Evolutionary conservation across 2,113 vertebrate genomes (phyloP).

Genomic region (Trematomus loennbergii): DNA sequence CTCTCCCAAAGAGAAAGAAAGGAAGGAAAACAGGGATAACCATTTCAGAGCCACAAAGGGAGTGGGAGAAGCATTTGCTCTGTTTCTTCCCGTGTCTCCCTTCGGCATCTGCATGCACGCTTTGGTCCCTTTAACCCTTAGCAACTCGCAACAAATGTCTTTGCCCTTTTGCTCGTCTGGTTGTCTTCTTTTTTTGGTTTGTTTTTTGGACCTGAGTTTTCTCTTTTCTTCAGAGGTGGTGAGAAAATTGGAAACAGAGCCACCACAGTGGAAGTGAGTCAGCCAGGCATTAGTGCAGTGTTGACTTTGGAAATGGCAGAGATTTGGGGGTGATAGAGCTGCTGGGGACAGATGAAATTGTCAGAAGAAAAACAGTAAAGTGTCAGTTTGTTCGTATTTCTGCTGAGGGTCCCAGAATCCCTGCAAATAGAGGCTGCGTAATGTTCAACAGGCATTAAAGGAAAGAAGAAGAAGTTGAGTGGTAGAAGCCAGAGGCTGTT

Average conservation of each 20-base stretch:
- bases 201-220: slow-evolving; percentile 68
- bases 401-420: slow-evolving; percentile 8
- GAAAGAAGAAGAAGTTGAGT: slow-evolving; percentile 19
- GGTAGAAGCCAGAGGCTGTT: slow-evolving; percentile 65
- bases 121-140: slow-evolving; percentile 54
- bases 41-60: slow-evolving; percentile 64
- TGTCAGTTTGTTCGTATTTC: slow-evolving; percentile 57
- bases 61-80: slow-evolving; percentile 39
- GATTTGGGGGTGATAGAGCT: slow-evolving; percentile 28
- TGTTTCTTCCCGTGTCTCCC: slow-evolving; percentile 11
- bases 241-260: slow-evolving; percentile 87
- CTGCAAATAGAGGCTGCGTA: slow-evolving; percentile 20
- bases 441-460: background rate
- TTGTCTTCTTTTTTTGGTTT: slow-evolving; percentile 49
- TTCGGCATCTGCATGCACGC: slow-evolving; percentile 9
- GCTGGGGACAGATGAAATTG: slow-evolving; percentile 35
- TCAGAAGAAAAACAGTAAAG: slow-evolving; percentile 37
- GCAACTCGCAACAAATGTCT: slow-evolving; percentile 23
- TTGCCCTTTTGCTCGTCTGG: slow-evolving; percentile 41
- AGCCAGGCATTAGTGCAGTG: slow-evolving; percentile 71
- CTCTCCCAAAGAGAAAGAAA: slow-evolving; percentile 76
- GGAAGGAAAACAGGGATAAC: slow-evolving; percentile 80
- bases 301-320: slow-evolving; percentile 76
- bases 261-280: slow-evolving; percentile 83
- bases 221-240: slow-evolving; percentile 72